Percentiles rank a stretch among this genome's conserved stretches.
Conservation (phyloP, 2,797 vertebrate species). For the Spinus pinus region DNA sequence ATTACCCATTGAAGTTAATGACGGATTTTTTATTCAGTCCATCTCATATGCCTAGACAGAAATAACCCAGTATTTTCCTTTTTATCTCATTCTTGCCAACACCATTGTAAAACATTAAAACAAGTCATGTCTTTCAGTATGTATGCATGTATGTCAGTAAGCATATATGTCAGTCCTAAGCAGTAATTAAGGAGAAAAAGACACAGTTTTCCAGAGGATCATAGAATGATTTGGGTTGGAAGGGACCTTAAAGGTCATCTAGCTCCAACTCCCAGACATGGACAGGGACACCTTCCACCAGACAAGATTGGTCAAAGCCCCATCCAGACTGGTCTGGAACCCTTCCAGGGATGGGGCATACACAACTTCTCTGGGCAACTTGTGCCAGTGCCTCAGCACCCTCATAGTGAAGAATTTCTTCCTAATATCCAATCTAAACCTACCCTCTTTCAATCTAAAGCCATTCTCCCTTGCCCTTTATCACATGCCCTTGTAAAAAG, state of each 20-base stretch:
- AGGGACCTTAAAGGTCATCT: background rate
- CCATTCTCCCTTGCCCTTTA: background rate
- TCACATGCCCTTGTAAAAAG: background rate
- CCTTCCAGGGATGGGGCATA: background rate
- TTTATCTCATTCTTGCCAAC: background rate
- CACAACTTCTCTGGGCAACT: background rate
- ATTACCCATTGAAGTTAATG: constrained; percentile 24
- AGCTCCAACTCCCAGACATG: background rate
- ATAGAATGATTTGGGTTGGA: background rate
- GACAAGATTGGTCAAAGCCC: background rate
- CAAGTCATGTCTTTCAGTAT: background rate
- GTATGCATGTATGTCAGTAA: background rate
- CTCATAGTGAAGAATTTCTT: background rate
- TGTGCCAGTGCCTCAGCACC: background rate
- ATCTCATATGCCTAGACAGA: background rate
- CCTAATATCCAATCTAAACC: background rate
- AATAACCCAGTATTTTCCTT: background rate
- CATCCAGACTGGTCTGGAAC: rapidly evolving
- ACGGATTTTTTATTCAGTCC: background rate
- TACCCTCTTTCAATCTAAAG: background rate
- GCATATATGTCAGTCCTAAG: background rate
- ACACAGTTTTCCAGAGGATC: background rate
- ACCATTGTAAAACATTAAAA: background rate
- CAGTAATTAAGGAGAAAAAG: background rate
- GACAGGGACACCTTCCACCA: background rate